Evolutionary conservation across 2,888 invertebrate species (phyloP).

Genomic region (Aplocera efformata): DNA sequence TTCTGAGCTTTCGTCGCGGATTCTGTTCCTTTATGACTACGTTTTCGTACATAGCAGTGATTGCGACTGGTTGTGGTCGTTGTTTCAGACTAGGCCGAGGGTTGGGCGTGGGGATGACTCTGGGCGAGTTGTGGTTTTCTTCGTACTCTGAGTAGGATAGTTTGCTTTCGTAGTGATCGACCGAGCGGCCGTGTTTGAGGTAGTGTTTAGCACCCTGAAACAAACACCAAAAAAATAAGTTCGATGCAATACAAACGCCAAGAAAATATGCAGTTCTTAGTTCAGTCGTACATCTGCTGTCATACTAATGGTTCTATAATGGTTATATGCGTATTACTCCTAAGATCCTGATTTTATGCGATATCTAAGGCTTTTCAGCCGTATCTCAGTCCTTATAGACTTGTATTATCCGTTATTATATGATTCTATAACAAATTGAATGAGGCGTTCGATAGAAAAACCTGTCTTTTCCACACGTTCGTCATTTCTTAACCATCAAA

Average conservation of each 20-base stretch:
- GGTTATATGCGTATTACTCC: no score
- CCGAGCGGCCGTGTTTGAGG: slow-evolving; percentile 86
- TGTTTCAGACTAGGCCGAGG: slow-evolving; percentile 69
- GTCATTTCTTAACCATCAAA: no score
- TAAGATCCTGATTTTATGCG: no score
- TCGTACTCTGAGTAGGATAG: slow-evolving; percentile 78
- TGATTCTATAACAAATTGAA: no score
- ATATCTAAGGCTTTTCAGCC: no score
- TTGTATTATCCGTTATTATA: no score
- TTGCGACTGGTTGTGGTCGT: slow-evolving; percentile 84
- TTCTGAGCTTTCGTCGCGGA: slow-evolving; percentile 84
- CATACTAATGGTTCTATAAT: no score
- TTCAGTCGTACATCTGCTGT: no score
- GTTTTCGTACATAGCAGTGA: slow-evolving; percentile 87
- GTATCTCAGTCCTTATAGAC: no score
- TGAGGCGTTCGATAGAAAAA: no score
- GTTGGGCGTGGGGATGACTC: slow-evolving; percentile 68
- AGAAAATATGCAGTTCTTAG: no score
- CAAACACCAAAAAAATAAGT: slow-evolving; percentile 37
- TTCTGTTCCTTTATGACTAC: slow-evolving; percentile 86
- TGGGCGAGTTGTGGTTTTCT: slow-evolving; percentile 67
- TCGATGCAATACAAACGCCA: not conserved
- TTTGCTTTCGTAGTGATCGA: slow-evolving; percentile 88
- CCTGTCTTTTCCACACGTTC: no score
- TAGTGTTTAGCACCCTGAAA: slow-evolving; percentile 77